Evolutionary conservation across 2,888 invertebrate genomes (phyloP).

Genomic region (Acanthococcus lagerstroemiae): DNA sequence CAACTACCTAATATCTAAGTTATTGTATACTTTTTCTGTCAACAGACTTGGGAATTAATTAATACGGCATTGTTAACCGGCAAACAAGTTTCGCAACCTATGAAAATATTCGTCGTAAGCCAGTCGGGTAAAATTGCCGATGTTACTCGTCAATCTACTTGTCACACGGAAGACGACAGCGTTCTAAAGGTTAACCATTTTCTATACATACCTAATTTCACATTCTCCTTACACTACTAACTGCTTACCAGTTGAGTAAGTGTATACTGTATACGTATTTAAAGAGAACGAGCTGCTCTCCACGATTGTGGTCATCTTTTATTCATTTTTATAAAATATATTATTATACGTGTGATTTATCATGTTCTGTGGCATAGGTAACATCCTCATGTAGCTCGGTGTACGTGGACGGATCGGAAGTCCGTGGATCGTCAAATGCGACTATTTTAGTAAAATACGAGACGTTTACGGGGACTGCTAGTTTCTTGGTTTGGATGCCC

Average conservation of each 20-base stretch:
- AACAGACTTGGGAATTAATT: slow-evolving; percentile 86
- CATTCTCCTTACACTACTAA: too few relatives aligned
- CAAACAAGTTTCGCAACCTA: slow-evolving; percentile 83
- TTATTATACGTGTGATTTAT: not conserved
- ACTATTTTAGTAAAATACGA: slow-evolving; percentile 88
- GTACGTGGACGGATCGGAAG: slow-evolving; percentile 91
- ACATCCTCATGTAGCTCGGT: slow-evolving; percentile 92
- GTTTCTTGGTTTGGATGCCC: slow-evolving; percentile 94
- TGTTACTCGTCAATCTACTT: slow-evolving; percentile 87
- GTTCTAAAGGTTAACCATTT: slow-evolving; percentile 97
- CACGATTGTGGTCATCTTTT: too few relatives aligned
- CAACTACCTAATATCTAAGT: not conserved
- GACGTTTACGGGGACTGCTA: slow-evolving; percentile 75
- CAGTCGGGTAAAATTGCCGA: slow-evolving; percentile 90
- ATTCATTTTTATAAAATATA: too few relatives aligned
- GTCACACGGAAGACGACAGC: slow-evolving; percentile 89
- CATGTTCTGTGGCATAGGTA: slow-evolving; percentile 53
- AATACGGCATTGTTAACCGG: slow-evolving; percentile 93
- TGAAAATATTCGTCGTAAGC: slow-evolving; percentile 91
- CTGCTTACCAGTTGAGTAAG: too few relatives aligned
- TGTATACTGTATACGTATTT: too few relatives aligned
- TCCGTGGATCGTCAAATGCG: slow-evolving; percentile 86
- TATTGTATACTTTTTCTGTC: slow-evolving; percentile 34
- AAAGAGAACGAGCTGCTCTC: too few relatives aligned
- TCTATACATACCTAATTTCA: too few relatives aligned